Evolutionary conservation across 2,797 vertebrate genomes (phyloP).

Genomic region (Coilia nasus): DNA sequence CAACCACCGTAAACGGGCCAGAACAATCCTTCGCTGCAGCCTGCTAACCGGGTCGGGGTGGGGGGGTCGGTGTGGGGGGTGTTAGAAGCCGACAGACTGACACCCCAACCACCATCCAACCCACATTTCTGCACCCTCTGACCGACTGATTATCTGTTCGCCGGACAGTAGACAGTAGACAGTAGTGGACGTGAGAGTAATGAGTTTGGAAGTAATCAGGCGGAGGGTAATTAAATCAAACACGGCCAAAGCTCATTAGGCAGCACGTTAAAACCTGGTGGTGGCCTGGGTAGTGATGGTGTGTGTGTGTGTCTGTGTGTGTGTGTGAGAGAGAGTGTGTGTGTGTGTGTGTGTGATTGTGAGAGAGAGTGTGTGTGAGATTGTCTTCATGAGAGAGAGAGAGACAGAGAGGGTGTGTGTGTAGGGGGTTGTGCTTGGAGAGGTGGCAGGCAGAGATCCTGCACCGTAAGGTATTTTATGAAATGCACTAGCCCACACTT

Average conservation of each 20-base stretch:
- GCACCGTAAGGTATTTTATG: not conserved
- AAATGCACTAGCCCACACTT: not conserved
- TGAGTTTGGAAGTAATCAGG: constrained; percentile 6
- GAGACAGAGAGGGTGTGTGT: no score
- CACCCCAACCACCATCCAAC: no score
- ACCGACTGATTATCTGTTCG: not conserved
- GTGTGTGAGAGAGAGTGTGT: no score
- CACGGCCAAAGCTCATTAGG: not conserved
- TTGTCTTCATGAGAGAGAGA: no score
- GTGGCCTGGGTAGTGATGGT: not conserved
- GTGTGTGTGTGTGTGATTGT: no score
- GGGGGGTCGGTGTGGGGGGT: no score
- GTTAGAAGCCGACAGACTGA: no score
- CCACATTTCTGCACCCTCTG: no score
- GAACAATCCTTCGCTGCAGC: constrained; percentile 41
- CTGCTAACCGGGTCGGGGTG: not conserved
- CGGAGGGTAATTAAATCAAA: not conserved
- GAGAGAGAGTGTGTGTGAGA: no score
- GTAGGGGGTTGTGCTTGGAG: no score
- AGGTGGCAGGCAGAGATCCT: no score
- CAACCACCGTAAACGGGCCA: constrained; percentile 45
- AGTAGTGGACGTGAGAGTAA: not conserved
- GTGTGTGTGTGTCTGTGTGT: no score
- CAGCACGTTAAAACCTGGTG: not conserved
- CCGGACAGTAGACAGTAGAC: not conserved